These are phyloP conservation scores for Oreortyx pictus DNA, from an alignment of 2,797 vertebrate species.

Conservation along the genomic window DNA sequence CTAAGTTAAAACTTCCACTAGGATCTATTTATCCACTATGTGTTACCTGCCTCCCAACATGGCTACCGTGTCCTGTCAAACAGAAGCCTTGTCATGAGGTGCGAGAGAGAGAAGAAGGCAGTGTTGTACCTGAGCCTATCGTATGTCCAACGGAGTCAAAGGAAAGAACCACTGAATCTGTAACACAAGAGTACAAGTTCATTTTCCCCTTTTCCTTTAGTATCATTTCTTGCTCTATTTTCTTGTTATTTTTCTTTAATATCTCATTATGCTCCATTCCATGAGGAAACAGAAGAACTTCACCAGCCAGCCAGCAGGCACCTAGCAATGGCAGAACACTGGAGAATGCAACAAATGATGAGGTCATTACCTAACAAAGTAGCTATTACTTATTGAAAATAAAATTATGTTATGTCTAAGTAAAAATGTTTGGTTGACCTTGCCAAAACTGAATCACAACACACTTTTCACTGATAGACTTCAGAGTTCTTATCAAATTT, in stretches of 20 bases:
- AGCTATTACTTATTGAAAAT: background rate
- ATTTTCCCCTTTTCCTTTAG: constrained; percentile 73
- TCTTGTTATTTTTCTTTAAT: background rate
- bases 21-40: background rate
- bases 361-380: background rate
- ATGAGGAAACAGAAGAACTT: background rate
- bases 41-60: constrained; percentile 72
- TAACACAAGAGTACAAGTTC: constrained; percentile 88
- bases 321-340: background rate
- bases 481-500: background rate
- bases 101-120: constrained; percentile 68
- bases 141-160: constrained; percentile 87
- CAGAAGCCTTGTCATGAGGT: constrained; percentile 58
- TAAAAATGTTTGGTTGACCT: background rate
- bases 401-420: background rate
- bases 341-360: background rate
- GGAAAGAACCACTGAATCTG: constrained; percentile 87
- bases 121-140: constrained; percentile 86
- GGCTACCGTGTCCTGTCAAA: constrained; percentile 51
- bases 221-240: constrained; percentile 16
- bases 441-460: background rate
- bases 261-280: background rate
- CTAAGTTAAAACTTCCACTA: background rate
- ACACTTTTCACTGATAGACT: background rate
- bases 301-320: background rate